Conservation (phyloP, 2,888 invertebrate genomes). For the Cremastobaeus sp. region DNA sequence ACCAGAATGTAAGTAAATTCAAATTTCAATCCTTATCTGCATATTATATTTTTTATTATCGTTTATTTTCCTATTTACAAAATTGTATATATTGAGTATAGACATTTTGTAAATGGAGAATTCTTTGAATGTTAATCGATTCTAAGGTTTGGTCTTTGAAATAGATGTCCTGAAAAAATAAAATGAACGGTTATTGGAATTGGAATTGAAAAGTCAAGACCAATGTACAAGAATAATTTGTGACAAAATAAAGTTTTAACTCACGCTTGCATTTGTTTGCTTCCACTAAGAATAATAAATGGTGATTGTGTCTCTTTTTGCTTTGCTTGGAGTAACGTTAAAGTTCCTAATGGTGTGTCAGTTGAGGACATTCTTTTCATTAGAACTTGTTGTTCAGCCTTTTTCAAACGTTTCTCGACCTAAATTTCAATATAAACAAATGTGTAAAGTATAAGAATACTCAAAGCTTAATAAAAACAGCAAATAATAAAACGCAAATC, state of each 20-base stretch:
- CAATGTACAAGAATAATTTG: background rate
- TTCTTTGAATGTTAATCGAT: too few relatives aligned
- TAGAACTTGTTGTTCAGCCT: conserved; percentile 94
- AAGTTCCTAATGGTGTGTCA: conserved; percentile 96
- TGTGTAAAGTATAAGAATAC: too few relatives aligned
- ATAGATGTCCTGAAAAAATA: conserved; percentile 76
- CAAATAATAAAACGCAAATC: background rate
- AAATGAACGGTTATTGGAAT: too few relatives aligned
- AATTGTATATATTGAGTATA: too few relatives aligned
- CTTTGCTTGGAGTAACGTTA: conserved; percentile 95
- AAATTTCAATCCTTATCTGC: too few relatives aligned
- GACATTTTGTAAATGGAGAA: too few relatives aligned
- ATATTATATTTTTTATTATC: too few relatives aligned
- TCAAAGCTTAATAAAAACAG: too few relatives aligned
- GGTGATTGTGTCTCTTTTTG: conserved; percentile 96
- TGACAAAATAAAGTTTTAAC: conserved; percentile 40
- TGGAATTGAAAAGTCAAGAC: too few relatives aligned
- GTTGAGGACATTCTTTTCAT: conserved; percentile 99
- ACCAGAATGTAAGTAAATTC: too few relatives aligned
- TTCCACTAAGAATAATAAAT: conserved; percentile 94
- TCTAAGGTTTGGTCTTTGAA: conserved; percentile 78
- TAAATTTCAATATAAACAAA: too few relatives aligned
- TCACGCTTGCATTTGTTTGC: conserved; percentile 83
- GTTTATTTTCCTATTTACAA: background rate
- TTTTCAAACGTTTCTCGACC: conserved; percentile 96